phyloP scores from a whole-genome alignment of 2,888 invertebrate genomes.

The Dascillus cervinus region DNA sequence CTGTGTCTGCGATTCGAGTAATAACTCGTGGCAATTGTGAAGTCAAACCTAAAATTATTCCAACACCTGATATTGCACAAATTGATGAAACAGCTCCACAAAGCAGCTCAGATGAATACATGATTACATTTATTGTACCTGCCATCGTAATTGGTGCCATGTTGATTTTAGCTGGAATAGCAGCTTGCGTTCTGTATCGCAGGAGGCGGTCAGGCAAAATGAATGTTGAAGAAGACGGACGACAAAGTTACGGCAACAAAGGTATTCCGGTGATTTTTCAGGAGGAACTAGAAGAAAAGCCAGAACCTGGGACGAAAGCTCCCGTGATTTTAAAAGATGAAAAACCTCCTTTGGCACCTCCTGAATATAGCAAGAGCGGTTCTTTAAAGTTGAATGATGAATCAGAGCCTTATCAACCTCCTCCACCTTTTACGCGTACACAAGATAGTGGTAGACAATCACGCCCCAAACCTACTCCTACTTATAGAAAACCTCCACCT shows the following conservation, averaged over 20 bases:
- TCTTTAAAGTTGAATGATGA: conserved; percentile 44
- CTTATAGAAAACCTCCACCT: conserved; percentile 92
- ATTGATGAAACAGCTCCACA: conserved; percentile 43
- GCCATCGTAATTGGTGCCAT: conserved; percentile 82
- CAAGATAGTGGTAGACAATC: conserved; percentile 67
- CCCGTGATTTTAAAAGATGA: conserved; percentile 93
- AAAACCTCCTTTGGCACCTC: conserved; percentile 85
- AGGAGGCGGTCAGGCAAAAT: conserved; percentile 78
- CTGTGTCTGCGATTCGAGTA: conserved; percentile 57
- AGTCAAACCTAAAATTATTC: conserved; percentile 27
- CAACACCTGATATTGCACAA: conserved; percentile 28
- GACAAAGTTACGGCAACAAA: conserved; percentile 75
- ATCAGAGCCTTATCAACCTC: conserved; percentile 80
- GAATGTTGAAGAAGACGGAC: conserved; percentile 74
- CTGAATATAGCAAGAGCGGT: conserved; percentile 57
- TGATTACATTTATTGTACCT: conserved; percentile 82
- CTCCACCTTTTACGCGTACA: conserved; percentile 73
- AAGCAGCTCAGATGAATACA: conserved; percentile 52
- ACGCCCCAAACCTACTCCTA: conserved; percentile 77
- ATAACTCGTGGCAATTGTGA: conserved; percentile 55
- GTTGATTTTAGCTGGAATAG: conserved; percentile 76
- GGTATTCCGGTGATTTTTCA: conserved; percentile 93
- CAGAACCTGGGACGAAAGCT: conserved; percentile 80
- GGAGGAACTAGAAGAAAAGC: conserved; percentile 92
- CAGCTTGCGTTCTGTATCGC: conserved; percentile 83